These are phyloP conservation scores for Lepidochitona cinerea DNA, from an alignment of 2,888 invertebrate genomes.

Conservation along the genomic window DNA sequence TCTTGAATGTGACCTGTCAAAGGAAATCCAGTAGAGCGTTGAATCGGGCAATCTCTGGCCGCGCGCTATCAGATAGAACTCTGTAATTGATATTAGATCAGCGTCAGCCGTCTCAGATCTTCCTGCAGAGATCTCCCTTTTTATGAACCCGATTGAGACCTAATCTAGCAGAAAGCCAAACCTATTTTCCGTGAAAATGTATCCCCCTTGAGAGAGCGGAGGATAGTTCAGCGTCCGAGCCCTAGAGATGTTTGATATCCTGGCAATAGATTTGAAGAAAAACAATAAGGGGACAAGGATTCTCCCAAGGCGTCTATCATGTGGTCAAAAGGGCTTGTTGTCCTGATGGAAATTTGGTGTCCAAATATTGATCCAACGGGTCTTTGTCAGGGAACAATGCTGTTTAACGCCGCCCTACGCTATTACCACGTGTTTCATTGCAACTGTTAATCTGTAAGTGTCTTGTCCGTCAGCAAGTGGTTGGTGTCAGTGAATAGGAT, in stretches of 20 bases:
- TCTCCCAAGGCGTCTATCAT: conserved; percentile 1
- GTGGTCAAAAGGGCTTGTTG: neutral
- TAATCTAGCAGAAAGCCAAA: conserved; percentile 3
- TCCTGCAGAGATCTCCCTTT: neutral
- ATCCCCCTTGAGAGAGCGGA: neutral
- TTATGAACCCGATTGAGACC: conserved; percentile 1
- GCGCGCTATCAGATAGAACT: too few species aligned
- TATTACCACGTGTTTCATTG: neutral
- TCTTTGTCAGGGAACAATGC: neutral
- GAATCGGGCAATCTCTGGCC: too few species aligned
- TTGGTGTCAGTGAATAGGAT: too few species aligned
- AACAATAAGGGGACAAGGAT: neutral
- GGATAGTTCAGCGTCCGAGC: neutral
- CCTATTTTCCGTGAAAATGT: conserved; percentile 3
- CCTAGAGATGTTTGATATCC: neutral
- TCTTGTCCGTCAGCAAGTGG: neutral
- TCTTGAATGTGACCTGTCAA: conserved; percentile 2
- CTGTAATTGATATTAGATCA: conserved; percentile 5
- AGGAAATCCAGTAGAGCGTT: too few species aligned
- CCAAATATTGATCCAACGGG: conserved; percentile 3
- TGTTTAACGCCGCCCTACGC: neutral
- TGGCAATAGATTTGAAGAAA: conserved; percentile 4
- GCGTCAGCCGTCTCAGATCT: neutral
- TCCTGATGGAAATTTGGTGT: conserved; percentile 7
- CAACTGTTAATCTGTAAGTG: neutral